Base-by-base conservation (phyloP, 2,888 invertebrate species). In the Choristoneura rosaceana region DNA sequence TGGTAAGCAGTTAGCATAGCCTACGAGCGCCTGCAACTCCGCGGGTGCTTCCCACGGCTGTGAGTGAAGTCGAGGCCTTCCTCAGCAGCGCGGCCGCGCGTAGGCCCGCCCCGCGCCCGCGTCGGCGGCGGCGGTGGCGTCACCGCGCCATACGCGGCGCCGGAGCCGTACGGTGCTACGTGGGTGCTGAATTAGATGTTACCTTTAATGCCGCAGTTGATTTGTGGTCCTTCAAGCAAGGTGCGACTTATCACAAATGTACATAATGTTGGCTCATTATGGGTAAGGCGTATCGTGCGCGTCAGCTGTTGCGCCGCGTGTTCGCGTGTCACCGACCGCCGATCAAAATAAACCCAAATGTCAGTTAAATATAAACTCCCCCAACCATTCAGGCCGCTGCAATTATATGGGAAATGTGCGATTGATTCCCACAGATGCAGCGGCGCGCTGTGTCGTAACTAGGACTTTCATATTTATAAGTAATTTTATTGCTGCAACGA, bases 331-430 rank as follows among this genome's bases (percentile, higher is more conserved):
- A 65, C 47, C 67, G 62, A 59, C 61, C 60, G 68, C 74, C 50
- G 61, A 73, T 74, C 77, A 79, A 81, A 82, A 82, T 80, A 80
- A 80, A 79, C 79, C 45, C 69, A 75, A 83, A 83, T 83, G 83
- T 81, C 82, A 83, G 81, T 76, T 81, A 81, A 79, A 79, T 79
- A 80, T 82, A 83, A 79, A 73, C 75, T 69, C 70, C 69, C 74
- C 71, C 71, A 73, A 75, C 70, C 67, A 33, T 64, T 47, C n/a
- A 10, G 60, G 55, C 69, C 68, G 70, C 65, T 61, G 64, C 62
- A 34, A 61, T 58, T 45, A 59, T 59, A 61, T 52, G 70, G 69
- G 65, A 66, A 68, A 41, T 17, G 45, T 47, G 65, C 70, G 17
- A 45, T 50, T 33, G 52, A 67, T 45, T 45, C 55, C 15, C 58